Evolutionary conservation across 2,888 invertebrate genomes (phyloP).

Genomic region (Synergus laeviventris): DNA sequence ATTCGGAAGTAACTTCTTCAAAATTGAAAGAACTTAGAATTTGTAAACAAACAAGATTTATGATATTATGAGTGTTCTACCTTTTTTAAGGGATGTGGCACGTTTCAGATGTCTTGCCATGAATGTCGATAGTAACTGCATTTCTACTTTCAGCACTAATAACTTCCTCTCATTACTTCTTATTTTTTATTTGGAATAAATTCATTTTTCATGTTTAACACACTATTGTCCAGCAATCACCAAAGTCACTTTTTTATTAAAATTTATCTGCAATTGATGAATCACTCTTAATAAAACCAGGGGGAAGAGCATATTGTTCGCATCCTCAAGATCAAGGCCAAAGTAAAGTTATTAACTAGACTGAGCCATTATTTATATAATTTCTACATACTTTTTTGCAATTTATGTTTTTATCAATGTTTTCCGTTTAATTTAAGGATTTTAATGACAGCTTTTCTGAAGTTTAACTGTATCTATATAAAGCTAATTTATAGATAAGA

Average conservation of each 20-base stretch:
- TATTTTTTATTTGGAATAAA: background rate
- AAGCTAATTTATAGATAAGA: background rate
- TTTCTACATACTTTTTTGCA: background rate
- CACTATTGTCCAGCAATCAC: background rate
- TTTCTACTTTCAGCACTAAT: conserved; percentile 43
- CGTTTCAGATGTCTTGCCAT: conserved; percentile 69
- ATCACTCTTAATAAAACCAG: background rate
- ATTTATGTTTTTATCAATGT: no score
- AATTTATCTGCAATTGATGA: conserved; percentile 17
- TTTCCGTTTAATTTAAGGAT: no score
- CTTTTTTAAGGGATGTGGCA: conserved; percentile 69
- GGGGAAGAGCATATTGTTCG: background rate
- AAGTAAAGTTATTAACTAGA: background rate
- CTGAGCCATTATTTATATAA: no score
- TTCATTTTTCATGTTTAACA: background rate
- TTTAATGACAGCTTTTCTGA: background rate
- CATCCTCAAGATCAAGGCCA: background rate
- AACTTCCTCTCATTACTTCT: background rate
- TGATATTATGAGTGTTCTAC: conserved; percentile 51
- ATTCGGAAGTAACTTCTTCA: background rate
- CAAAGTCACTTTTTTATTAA: background rate
- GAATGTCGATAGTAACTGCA: conserved; percentile 70
- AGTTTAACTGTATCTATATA: background rate
- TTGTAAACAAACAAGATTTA: background rate
- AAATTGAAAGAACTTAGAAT: background rate